Conservation (phyloP, 2,888 invertebrate genomes). For the Microctonus aethiopoides region DNA sequence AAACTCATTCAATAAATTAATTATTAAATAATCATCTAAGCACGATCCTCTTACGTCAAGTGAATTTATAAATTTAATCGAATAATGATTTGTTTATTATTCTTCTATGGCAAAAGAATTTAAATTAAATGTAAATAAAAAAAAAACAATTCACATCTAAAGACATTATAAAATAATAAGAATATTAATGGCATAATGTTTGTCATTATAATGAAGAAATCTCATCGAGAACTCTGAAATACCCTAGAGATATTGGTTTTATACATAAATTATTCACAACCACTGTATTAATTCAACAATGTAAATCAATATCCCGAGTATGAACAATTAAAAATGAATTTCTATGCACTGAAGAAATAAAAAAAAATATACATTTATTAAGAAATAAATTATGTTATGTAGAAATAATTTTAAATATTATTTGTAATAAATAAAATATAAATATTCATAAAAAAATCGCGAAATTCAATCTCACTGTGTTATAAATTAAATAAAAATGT, state of each 20-base stretch:
- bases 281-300: slow-evolving; percentile 17
- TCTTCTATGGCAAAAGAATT: neutral
- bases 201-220: neutral
- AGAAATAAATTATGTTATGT: neutral
- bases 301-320: slow-evolving; percentile 9
- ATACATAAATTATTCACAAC: neutral
- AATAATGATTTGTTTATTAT: too few relatives aligned
- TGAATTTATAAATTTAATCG: neutral
- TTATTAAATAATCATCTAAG: neutral
- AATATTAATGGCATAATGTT: too few relatives aligned
- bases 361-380: neutral
- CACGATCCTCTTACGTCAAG: neutral
- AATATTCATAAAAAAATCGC: neutral
- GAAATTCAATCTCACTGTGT: neutral
- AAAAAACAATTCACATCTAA: too few relatives aligned
- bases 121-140: neutral
- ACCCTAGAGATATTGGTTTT: slow-evolving; percentile 5
- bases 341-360: neutral
- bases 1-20: neutral
- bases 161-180: too few relatives aligned
- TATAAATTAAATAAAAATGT: neutral
- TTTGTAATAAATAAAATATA: neutral
- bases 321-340: neutral
- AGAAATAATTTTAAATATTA: neutral
- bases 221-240: neutral